phyloP scores from a whole-genome alignment of 2,888 invertebrate genomes.

The Encarsia formosa region DNA sequence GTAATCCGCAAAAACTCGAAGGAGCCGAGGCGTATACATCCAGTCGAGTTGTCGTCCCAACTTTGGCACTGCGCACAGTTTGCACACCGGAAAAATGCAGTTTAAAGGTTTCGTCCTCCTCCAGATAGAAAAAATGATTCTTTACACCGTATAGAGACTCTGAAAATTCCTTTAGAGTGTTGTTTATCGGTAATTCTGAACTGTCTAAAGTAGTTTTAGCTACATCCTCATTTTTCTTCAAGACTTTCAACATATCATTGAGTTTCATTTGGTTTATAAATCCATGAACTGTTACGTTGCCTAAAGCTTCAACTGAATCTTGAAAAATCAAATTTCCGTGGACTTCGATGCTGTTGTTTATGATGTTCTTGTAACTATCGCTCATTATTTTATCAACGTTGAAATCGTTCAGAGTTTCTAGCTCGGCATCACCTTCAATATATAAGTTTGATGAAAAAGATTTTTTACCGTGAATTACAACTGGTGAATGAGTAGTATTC shows the following conservation, averaged over 20 bases:
- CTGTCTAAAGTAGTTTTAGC: no score
- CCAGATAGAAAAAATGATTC: slow-evolving; percentile 34
- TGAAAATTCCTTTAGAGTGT: neutral
- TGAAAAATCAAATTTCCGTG: slow-evolving; percentile 35
- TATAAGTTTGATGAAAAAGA: slow-evolving; percentile 30
- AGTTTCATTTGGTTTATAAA: neutral
- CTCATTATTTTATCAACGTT: slow-evolving; percentile 28
- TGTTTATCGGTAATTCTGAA: no score
- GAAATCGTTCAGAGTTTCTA: slow-evolving; percentile 29
- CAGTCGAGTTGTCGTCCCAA: slow-evolving; percentile 28
- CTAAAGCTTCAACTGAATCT: neutral
- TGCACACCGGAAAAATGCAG: slow-evolving; percentile 31
- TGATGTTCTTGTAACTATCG: slow-evolving; percentile 31
- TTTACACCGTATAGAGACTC: slow-evolving; percentile 5
- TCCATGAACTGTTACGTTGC: no score
- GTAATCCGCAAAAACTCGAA: slow-evolving; percentile 34
- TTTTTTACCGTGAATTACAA: slow-evolving; percentile 30
- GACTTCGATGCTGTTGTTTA: slow-evolving; percentile 33
- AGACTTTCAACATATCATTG: neutral
- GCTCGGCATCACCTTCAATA: slow-evolving; percentile 30
- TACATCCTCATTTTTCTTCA: no score
- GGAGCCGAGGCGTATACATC: slow-evolving; percentile 32
- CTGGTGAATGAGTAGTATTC: slow-evolving; percentile 23
- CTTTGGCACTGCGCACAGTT: slow-evolving; percentile 21
- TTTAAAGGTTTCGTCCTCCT: slow-evolving; percentile 30